Percentiles rank a stretch among this genome's conserved stretches.
These are phyloP conservation scores for Mimumesa dahlbomi DNA, from an alignment of 2,888 invertebrate species.

Conservation along the genomic window DNA sequence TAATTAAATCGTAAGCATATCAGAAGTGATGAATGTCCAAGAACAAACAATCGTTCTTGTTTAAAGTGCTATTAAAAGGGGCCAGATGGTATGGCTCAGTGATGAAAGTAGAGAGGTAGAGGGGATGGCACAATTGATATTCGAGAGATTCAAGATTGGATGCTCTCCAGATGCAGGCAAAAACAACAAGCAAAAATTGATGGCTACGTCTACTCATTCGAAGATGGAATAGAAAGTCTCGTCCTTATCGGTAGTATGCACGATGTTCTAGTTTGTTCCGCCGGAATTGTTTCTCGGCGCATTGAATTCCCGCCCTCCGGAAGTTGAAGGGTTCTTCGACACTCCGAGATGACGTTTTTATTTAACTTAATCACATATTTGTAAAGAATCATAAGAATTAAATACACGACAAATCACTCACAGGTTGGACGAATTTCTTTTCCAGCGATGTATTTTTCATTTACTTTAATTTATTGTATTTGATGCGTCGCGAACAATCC, in stretches of 20 bases:
- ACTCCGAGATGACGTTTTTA: too few species aligned
- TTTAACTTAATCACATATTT: too few species aligned
- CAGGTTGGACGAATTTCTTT: too few species aligned
- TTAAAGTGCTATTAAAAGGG: slow-evolving; percentile 45
- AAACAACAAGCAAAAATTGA: slow-evolving; percentile 52
- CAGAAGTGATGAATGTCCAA: slow-evolving; percentile 19
- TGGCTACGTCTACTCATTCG: slow-evolving; percentile 40
- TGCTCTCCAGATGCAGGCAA: slow-evolving; percentile 46
- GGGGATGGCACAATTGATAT: slow-evolving; percentile 49
- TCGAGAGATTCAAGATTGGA: slow-evolving; percentile 52
- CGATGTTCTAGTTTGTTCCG: neutral
- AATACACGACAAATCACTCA: too few species aligned
- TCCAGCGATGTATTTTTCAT: too few species aligned
- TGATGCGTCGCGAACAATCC: too few species aligned
- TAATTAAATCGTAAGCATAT: slow-evolving; percentile 11
- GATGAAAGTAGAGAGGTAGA: slow-evolving; percentile 1
- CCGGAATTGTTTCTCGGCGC: neutral
- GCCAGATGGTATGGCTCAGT: slow-evolving; percentile 50
- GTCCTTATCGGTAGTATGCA: slow-evolving; percentile 29
- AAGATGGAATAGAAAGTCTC: slow-evolving; percentile 23
- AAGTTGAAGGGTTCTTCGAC: neutral
- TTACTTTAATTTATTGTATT: too few species aligned
- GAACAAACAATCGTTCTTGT: slow-evolving; percentile 49
- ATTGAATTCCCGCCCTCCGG: neutral
- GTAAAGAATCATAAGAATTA: too few species aligned